phyloP scores from a whole-genome alignment of 2,797 vertebrate genomes.

The Melanotaenia nigrans region DNA sequence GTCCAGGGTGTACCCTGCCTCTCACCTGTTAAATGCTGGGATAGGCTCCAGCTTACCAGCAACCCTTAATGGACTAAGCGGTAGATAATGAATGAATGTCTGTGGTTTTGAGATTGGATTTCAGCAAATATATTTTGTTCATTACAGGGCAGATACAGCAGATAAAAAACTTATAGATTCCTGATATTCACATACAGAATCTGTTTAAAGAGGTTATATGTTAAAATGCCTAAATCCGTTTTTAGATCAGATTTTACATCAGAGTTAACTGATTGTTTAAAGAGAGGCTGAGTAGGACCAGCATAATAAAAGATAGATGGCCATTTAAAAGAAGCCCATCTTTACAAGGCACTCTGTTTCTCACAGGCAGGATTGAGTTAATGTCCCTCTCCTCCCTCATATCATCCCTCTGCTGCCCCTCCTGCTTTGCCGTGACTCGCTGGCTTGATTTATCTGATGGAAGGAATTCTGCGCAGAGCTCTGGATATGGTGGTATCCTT shows the following conservation, averaged over 20 bases:
- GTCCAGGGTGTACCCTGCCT: too few species aligned
- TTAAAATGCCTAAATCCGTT: not conserved
- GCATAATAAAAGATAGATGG: constrained; percentile 38
- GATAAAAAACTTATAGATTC: not conserved
- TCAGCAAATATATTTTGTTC: not conserved
- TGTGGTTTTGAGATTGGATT: not conserved
- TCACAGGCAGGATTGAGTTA: constrained; percentile 82
- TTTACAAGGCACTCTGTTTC: constrained; percentile 65
- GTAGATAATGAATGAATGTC: too few species aligned
- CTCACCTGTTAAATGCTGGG: too few species aligned
- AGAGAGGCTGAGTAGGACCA: constrained; percentile 9
- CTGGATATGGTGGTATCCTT: constrained; percentile 80
- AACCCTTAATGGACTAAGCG: too few species aligned
- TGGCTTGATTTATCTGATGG: constrained; percentile 88
- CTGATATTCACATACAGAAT: not conserved
- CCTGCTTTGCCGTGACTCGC: constrained; percentile 79
- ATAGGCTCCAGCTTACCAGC: too few species aligned
- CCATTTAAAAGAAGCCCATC: constrained; percentile 61
- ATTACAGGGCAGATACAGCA: not conserved
- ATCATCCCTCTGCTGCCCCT: constrained; percentile 61
- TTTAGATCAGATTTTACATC: constrained; percentile 5
- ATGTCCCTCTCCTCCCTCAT: constrained; percentile 62
- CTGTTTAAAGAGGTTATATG: not conserved
- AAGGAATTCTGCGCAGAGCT: constrained; percentile 86
- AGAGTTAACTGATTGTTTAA: constrained; percentile 15